Evolutionary conservation across 2,113 vertebrate species (phyloP), one percentile per base, ranked within the genome.

Genomic region (Orycteropus afer): DNA sequence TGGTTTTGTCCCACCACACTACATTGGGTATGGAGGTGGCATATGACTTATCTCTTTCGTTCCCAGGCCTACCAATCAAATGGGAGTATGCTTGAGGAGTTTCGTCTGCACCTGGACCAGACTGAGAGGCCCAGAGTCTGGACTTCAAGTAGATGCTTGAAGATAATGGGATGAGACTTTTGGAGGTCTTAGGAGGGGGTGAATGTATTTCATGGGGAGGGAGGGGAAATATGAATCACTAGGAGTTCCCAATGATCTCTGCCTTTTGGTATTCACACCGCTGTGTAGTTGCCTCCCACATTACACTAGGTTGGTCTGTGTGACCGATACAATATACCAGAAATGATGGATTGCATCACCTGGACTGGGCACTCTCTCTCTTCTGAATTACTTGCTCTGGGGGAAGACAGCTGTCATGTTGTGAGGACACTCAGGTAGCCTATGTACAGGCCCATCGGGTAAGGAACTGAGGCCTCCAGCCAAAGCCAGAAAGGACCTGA

Each of bases 401-500:
- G 69, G 42, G 53, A 82, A 63, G n/a, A 32, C 90, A 74, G 49
- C 17, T 81, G 73, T 59, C 27, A 2, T 22, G 32, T 3, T 37
- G 34, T 91, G 15, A 76, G 42, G 71, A 88, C 8, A n/a, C 25
- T 20, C 22, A 29, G 23, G 25, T 40, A 84, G 61, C 34, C 51
- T 51, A 2, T 7, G 5, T 5, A 12, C 29, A 69, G 3, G 53
- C 17, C 7, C 22, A 13, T 1, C 0, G 20, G 29, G 12, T 71
- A 23, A 89, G 27, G 12, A 88, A 55, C 18, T 11, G 55, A 83
- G 53, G 55, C 55, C 53, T 87, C 74, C 49, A 61, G 47, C n/a
- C 83, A 88, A 59, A 88, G 78, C 57, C 71, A 45, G 29, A 1
- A 22, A 32, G 37, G 73, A 37, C 20, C 57, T 1, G 6, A 67